A percentile compares a stretch with the other conserved stretches of the same genome.
Evolutionary conservation across 2,797 vertebrate genomes (phyloP).

Genomic region (Bradypodion pumilum): DNA sequence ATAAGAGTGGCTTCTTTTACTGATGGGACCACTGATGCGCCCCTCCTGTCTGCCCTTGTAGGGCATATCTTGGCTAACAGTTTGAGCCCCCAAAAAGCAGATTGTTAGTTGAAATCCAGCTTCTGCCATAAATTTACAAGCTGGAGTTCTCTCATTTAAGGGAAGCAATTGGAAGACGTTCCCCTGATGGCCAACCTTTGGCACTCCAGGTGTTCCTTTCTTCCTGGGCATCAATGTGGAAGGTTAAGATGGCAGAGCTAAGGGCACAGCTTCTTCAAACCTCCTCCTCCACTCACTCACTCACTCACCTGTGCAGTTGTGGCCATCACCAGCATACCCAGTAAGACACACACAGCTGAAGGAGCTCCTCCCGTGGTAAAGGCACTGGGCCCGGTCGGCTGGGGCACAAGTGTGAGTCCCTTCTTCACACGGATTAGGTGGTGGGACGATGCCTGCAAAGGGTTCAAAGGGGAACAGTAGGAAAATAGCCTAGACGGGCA

Average conservation of each 20-base stretch:
- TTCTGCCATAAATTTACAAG: background rate
- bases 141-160: background rate
- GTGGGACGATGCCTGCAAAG: constrained; percentile 31
- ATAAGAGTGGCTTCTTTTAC: too few relatives aligned
- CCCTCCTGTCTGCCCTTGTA: too few relatives aligned
- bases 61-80: background rate
- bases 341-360: constrained; percentile 73
- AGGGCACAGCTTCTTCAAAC: too few relatives aligned
- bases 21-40: too few relatives aligned
- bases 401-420: constrained; percentile 69
- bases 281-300: too few relatives aligned
- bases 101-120: background rate
- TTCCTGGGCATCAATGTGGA: background rate
- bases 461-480: background rate
- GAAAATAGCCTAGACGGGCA: background rate
- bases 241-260: background rate
- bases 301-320: constrained; percentile 70
- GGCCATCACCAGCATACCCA: constrained; percentile 62
- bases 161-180: background rate
- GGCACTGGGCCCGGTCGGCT: constrained; percentile 61
- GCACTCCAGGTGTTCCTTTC: too few relatives aligned
- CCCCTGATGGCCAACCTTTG: too few relatives aligned
- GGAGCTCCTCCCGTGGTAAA: constrained; percentile 34
- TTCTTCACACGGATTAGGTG: constrained; percentile 68
- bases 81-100: background rate